phyloP scores from a whole-genome alignment of 2,797 vertebrate species.

The Peromyscus nudipes region DNA sequence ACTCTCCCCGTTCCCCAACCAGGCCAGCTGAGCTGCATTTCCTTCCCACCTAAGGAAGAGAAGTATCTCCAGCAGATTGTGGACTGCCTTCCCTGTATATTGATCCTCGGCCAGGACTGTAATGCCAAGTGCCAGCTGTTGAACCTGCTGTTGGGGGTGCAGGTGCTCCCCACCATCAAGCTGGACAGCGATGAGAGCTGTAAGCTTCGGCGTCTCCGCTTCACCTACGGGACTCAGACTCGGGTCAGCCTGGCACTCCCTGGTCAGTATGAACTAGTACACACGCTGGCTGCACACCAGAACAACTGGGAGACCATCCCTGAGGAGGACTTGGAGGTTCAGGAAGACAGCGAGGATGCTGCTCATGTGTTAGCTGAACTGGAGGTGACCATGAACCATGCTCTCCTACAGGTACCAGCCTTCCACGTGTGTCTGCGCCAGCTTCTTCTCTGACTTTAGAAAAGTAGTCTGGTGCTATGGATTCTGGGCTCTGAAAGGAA shows the following conservation, averaged over 20 bases:
- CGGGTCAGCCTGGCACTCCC: slow-evolving; percentile 95
- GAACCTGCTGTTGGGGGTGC: slow-evolving; percentile 94
- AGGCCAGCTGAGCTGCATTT: slow-evolving; percentile 94
- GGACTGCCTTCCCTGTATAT: slow-evolving; percentile 92
- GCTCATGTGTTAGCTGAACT: slow-evolving; percentile 95
- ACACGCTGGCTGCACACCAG: slow-evolving; percentile 94
- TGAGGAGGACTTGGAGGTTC: slow-evolving; percentile 95
- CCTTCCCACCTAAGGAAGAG: slow-evolving; percentile 95
- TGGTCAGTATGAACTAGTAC: slow-evolving; percentile 97
- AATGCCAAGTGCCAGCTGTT: slow-evolving; percentile 94
- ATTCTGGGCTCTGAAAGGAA: slow-evolving; percentile 8
- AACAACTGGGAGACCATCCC: slow-evolving; percentile 97
- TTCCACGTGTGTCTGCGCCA: fast-evolving
- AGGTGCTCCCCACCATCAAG: slow-evolving; percentile 91
- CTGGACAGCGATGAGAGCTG: slow-evolving; percentile 90
- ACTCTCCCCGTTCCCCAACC: background rate
- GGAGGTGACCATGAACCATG: slow-evolving; percentile 96
- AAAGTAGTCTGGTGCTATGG: background rate
- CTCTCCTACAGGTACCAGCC: slow-evolving; percentile 93
- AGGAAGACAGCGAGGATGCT: slow-evolving; percentile 92
- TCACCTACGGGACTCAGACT: slow-evolving; percentile 94
- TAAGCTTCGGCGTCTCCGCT: slow-evolving; percentile 94
- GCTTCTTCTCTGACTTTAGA: background rate
- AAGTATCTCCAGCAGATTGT: slow-evolving; percentile 93
- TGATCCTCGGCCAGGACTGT: slow-evolving; percentile 96